phyloP scores from a whole-genome alignment of 1,140 invertebrate genomes.

The Trachymyrmex cornetzi region DNA sequence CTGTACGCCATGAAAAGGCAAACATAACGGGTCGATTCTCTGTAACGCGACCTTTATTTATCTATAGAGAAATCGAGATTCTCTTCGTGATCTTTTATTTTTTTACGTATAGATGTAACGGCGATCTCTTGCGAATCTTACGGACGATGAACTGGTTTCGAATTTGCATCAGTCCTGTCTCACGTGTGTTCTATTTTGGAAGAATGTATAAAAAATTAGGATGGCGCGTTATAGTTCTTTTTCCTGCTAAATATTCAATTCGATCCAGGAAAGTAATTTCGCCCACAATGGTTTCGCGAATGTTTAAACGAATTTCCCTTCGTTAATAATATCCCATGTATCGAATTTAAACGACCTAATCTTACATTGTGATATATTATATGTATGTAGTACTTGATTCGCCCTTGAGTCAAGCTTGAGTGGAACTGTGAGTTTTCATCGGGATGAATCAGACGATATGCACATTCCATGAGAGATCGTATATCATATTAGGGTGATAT shows the following conservation, averaged over 20 bases:
- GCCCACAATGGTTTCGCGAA: not conserved
- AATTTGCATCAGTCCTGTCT: not conserved
- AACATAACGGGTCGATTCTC: not conserved
- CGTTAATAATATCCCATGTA: constrained; percentile 27
- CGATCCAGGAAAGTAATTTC: constrained; percentile 22
- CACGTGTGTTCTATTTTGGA: not conserved
- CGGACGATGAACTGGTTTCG: not conserved
- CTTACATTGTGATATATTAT: constrained; percentile 52
- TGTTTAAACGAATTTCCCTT: constrained; percentile 7
- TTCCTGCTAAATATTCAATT: not conserved
- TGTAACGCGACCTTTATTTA: not conserved
- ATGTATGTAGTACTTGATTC: constrained; percentile 25
- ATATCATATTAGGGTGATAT: constrained; percentile 41
- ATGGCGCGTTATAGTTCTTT: not conserved
- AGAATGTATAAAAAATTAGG: not conserved
- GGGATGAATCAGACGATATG: constrained; percentile 24
- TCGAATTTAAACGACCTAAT: constrained; percentile 58
- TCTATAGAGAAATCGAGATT: not conserved
- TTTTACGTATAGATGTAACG: not conserved
- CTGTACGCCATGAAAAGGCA: not conserved
- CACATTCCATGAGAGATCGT: constrained; percentile 51
- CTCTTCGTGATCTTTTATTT: constrained; percentile 10
- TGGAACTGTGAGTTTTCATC: constrained; percentile 1
- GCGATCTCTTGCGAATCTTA: not conserved
- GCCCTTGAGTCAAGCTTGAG: not conserved